These are phyloP conservation scores for Clamator glandarius DNA, from an alignment of 2,797 vertebrate species.

Conservation along the genomic window DNA sequence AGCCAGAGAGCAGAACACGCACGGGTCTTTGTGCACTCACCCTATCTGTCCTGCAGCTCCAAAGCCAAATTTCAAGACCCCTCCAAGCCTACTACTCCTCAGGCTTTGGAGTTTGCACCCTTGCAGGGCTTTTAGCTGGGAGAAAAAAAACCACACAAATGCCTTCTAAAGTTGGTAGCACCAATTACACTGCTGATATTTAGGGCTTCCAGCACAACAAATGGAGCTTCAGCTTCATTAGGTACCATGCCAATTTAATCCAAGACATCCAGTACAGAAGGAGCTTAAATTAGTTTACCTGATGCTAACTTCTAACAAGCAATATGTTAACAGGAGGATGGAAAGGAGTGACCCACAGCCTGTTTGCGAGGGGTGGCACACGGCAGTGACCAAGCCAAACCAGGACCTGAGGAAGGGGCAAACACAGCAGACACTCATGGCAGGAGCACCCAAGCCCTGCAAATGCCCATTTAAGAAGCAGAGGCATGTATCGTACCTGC, in stretches of 20 bases:
- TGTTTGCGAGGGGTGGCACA: not conserved
- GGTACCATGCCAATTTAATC: conserved; percentile 61
- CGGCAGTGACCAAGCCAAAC: accelerated
- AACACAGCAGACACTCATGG: not conserved
- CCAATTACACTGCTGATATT: conserved; percentile 62
- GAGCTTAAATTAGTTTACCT: conserved; percentile 61
- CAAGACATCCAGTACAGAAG: conserved; percentile 56
- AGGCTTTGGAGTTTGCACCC: not conserved
- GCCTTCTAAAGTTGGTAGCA: not conserved
- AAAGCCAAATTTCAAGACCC: not conserved
- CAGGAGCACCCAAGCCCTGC: not conserved
- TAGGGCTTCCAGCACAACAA: conserved; percentile 59
- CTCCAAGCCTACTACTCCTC: not conserved
- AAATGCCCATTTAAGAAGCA: accelerated
- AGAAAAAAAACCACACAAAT: not conserved
- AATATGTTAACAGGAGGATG: not conserved
- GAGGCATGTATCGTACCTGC: not conserved
- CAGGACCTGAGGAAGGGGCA: accelerated
- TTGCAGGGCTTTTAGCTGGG: not conserved
- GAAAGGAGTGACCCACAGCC: not conserved
- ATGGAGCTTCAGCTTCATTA: conserved; percentile 59
- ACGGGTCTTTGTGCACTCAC: accelerated
- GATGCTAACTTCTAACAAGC: conserved; percentile 10
- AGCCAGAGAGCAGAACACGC: accelerated
- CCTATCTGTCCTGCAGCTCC: not conserved